A percentile compares a stretch with the other conserved stretches of the same genome.
Evolutionary conservation across 2,113 vertebrate species (phyloP).

Genomic region (Arvicanthis niloticus): DNA sequence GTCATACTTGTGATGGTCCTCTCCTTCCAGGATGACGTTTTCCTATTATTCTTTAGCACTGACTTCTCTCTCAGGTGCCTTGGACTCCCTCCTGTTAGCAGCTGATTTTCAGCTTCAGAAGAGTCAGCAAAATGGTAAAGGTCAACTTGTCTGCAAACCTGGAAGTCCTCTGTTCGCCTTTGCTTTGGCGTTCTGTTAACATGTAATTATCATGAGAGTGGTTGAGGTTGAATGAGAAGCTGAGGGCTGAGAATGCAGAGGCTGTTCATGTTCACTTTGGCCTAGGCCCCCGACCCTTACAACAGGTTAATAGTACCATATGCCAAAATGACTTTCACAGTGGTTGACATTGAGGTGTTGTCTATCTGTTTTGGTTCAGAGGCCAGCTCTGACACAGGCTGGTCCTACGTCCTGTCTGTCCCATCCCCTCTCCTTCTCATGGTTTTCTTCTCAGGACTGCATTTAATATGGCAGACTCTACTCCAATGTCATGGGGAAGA

Average conservation of each 20-base stretch:
- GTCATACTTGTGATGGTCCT: not conserved
- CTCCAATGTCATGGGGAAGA: not conserved
- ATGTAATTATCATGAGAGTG: not conserved
- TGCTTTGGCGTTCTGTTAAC: not conserved
- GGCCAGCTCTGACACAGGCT: not conserved
- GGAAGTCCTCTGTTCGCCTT: not conserved
- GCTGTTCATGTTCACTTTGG: not conserved
- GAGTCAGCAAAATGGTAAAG: not conserved
- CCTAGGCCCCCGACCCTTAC: not conserved
- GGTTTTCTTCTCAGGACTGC: not conserved
- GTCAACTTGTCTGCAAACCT: not conserved
- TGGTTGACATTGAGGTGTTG: not conserved
- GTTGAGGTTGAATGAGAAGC: not conserved
- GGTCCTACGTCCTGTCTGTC: not conserved
- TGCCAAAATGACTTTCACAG: not conserved
- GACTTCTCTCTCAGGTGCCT: not conserved
- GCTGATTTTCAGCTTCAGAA: not conserved
- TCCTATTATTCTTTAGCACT: not conserved
- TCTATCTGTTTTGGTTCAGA: fast-evolving
- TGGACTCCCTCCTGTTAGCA: not conserved
- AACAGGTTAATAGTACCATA: fast-evolving
- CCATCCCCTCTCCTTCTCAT: not conserved
- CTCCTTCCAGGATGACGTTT: not conserved
- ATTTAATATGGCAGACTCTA: not conserved
- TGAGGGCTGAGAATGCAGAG: not conserved